Conservation (phyloP, 2,113 vertebrate genomes). For the Peromyscus polionotus region DNA sequence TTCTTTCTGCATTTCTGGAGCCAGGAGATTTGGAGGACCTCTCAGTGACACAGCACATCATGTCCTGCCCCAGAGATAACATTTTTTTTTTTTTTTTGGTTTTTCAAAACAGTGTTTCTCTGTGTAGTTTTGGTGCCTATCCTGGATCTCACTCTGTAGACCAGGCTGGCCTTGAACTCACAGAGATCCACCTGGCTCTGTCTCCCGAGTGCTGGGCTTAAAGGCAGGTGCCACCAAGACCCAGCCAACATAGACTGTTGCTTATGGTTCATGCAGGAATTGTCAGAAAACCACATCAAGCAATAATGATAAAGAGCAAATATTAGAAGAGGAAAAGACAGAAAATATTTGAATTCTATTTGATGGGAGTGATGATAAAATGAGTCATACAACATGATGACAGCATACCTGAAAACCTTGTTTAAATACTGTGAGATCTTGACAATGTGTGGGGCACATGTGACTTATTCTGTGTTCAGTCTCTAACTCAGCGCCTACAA, state of each 20-base stretch:
- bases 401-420: background rate
- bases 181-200: no score
- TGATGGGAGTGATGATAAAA: background rate
- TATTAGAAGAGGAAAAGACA: background rate
- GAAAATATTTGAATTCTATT: background rate
- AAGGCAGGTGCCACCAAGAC: no score
- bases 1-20: background rate
- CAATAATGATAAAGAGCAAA: background rate
- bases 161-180: no score
- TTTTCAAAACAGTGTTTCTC: no score
- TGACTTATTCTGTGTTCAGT: background rate
- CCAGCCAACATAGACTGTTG: background rate
- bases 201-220: no score
- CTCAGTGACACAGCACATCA: no score
- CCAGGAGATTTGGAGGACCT: background rate
- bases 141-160: no score
- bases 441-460: background rate
- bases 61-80: background rate
- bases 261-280: background rate
- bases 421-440: background rate
- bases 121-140: no score
- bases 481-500: background rate
- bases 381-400: background rate
- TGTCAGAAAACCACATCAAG: background rate
- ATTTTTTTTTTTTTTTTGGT: no score